Base-by-base conservation (phyloP, 1,140 invertebrate genomes). In the Caenorhabditis remanei region DNA sequence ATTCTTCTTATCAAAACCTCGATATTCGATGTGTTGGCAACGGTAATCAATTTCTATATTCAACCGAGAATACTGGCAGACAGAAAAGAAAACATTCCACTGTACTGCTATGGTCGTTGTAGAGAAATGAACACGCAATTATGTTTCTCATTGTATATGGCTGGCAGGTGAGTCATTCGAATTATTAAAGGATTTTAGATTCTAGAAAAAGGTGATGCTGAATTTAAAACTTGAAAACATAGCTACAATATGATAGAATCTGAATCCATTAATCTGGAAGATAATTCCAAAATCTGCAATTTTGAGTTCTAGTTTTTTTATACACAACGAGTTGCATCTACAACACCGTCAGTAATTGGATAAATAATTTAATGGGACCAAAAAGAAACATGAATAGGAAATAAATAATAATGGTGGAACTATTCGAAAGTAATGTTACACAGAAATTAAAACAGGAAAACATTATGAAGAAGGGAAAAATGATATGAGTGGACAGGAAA, bases 401-500 rank as follows among this genome's bases (percentile, higher is more conserved):
- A 43, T 71, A 71, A 46, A 43, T 43, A 16, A 43, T 19, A 46
- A 71, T 11, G 16, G 24, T 19, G 32, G 8, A 2, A 19, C 65
- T 71, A 71, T 40, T 71, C 41, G 24, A 16, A 71, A 71, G 24
- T 2, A 4, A 19, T 32, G 19, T 14, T 63, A 32, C 8, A 63
- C 61, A 71, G 16, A n/a, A 53, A 16, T 50, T 53, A 53, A 32
- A 53, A 53, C 50, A 53, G 50, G 50, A 53, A 21, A 67, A 71
- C 32, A 71, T 71, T 71, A 71, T 71, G 65, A 46, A 43, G 19
- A 71, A 71, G 41, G 8, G 24, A 14, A 9, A 63, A 63, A 43
- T 71, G 65, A 71, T 71, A 71, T 71, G 65, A 71, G 65, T 71
- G 41, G 41, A 43, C 65, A 71, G 65, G 46, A 46, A 71, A 53